These are phyloP conservation scores for Amphilophus citrinellus DNA, from an alignment of 2,113 vertebrate species.

Conservation along the genomic window DNA sequence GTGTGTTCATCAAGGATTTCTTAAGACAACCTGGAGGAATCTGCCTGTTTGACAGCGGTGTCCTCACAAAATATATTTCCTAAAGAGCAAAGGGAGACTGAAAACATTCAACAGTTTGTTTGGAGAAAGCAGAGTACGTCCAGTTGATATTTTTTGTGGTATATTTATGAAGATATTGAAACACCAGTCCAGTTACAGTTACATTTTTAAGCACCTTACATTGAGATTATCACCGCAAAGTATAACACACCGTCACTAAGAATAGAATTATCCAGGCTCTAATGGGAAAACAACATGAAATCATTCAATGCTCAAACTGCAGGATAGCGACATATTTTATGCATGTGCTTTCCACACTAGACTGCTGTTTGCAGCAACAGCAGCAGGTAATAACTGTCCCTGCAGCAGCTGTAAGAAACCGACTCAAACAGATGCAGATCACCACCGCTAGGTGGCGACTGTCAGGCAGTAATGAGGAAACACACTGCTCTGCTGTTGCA, in stretches of 20 bases:
- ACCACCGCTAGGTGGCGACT: slow-evolving; percentile 29
- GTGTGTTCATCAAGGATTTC: not conserved
- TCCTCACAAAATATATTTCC: not conserved
- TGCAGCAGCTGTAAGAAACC: not conserved
- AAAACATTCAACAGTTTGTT: not conserved
- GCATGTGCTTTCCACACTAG: not conserved
- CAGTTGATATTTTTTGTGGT: not conserved
- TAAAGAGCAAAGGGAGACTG: not conserved
- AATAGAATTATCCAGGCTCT: not conserved
- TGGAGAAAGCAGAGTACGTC: too few species aligned
- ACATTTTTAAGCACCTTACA: not conserved
- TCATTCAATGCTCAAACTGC: not conserved
- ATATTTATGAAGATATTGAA: not conserved
- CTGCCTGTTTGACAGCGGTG: too few species aligned
- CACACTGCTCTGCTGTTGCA: rapidly evolving
- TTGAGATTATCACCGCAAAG: not conserved
- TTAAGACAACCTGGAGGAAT: not conserved
- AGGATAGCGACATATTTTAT: not conserved
- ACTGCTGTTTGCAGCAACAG: not conserved
- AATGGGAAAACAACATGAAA: not conserved
- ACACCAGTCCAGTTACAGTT: not conserved
- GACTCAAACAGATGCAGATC: not conserved
- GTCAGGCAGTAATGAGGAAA: not conserved
- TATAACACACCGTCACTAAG: not conserved
- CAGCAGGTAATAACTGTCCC: not conserved